Conservation (phyloP, 1,140 invertebrate species). For the Octopus bimaculoides region DNA sequence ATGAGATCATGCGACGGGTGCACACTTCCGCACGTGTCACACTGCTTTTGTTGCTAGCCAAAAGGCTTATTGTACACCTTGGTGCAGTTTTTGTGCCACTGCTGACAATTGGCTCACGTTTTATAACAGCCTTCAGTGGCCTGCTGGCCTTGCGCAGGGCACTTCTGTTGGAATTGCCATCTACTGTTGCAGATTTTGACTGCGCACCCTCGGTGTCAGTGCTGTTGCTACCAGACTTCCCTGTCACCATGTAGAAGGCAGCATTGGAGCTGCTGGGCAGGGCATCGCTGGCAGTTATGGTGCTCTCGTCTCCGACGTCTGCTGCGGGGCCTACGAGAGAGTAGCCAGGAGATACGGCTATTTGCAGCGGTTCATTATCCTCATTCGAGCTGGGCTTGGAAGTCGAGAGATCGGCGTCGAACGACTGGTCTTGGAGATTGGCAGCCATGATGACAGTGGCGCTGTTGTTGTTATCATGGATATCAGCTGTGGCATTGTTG, state of each 20-base stretch:
- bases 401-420: neutral
- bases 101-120: neutral
- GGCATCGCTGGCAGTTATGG: neutral
- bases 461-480: no score
- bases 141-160: neutral
- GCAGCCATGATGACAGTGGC: no score
- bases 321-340: neutral
- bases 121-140: neutral
- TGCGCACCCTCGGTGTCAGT: neutral
- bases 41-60: neutral
- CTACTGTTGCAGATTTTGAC: neutral
- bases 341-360: neutral
- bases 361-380: neutral
- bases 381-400: neutral
- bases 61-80: constrained; percentile 8
- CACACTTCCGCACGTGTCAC: neutral
- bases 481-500: neutral
- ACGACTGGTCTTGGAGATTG: neutral
- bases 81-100: neutral
- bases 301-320: neutral
- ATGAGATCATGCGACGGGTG: neutral
- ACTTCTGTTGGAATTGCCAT: neutral
- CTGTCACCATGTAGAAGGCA: neutral
- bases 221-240: neutral
- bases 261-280: neutral